Evolutionary conservation across 2,888 invertebrate species (phyloP).

Genomic region (Amphiduros pacificus): DNA sequence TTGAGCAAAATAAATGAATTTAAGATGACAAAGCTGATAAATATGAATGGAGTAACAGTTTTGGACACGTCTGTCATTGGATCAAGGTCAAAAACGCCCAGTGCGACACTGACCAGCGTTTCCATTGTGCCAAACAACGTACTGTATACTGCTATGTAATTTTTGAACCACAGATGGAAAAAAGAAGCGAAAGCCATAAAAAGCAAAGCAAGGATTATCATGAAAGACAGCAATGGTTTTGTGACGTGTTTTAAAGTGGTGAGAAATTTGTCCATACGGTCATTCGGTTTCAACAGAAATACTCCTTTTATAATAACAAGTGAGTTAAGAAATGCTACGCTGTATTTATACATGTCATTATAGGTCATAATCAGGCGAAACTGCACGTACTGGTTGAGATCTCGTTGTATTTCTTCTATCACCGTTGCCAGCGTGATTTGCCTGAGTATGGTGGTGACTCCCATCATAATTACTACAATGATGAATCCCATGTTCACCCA

Average conservation of each 20-base stretch:
- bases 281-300: background rate
- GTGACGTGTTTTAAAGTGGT: background rate
- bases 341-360: background rate
- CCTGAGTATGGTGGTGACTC: background rate
- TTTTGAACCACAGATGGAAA: background rate
- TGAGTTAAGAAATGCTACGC: background rate
- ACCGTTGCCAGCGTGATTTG: background rate
- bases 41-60: background rate
- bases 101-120: background rate
- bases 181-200: constrained; percentile 1
- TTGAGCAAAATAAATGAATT: constrained; percentile 12
- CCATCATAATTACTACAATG: background rate
- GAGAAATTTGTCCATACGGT: too few species aligned
- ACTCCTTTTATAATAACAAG: background rate
- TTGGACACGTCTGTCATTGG: background rate
- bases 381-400: background rate
- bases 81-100: constrained; percentile 2
- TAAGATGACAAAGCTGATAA: constrained; percentile 4
- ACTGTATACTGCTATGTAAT: background rate
- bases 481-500: background rate
- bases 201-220: background rate
- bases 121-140: background rate
- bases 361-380: background rate
- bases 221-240: constrained; percentile 4
- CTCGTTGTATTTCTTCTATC: background rate